These are phyloP conservation scores for Dromius quadrimaculatus DNA, from an alignment of 2,888 invertebrate species.

Conservation along the genomic window DNA sequence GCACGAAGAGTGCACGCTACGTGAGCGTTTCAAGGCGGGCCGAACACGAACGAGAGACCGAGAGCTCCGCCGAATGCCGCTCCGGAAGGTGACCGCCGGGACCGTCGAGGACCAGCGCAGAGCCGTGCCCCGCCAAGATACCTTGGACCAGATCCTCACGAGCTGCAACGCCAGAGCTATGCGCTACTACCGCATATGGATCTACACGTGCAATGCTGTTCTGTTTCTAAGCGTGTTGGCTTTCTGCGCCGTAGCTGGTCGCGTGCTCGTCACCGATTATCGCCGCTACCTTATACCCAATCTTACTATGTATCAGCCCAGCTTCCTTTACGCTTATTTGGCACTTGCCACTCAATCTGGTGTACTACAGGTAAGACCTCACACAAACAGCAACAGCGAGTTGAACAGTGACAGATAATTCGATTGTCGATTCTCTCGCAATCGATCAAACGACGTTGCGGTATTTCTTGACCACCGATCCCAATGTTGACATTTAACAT, in stretches of 20 bases:
- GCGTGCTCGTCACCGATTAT: conserved; percentile 78
- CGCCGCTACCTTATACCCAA: conserved; percentile 80
- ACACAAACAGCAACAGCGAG: no score
- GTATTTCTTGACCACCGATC: not conserved
- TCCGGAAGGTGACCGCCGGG: conserved; percentile 50
- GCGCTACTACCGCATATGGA: conserved; percentile 92
- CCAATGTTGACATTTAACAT: no score
- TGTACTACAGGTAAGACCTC: conserved; percentile 71
- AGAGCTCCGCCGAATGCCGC: conserved; percentile 49
- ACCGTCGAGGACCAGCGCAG: conserved; percentile 40
- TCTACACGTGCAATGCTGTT: conserved; percentile 92
- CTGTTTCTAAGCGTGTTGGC: conserved; percentile 85
- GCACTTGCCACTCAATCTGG: conserved; percentile 81
- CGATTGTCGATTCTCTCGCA: not conserved
- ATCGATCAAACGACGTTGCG: not conserved
- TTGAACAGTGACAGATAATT: conserved; percentile 8
- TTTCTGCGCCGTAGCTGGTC: conserved; percentile 81
- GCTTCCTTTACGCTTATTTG: conserved; percentile 86
- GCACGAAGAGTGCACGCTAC: conserved; percentile 42
- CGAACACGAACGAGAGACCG: conserved; percentile 24
- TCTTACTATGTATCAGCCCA: conserved; percentile 82
- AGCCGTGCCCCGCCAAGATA: conserved; percentile 44
- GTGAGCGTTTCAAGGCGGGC: conserved; percentile 47
- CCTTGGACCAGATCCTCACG: conserved; percentile 51
- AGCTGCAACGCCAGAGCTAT: conserved; percentile 66